Evolutionary conservation across 2,888 invertebrate species (phyloP).

Genomic region (Protodeltote pygarga): DNA sequence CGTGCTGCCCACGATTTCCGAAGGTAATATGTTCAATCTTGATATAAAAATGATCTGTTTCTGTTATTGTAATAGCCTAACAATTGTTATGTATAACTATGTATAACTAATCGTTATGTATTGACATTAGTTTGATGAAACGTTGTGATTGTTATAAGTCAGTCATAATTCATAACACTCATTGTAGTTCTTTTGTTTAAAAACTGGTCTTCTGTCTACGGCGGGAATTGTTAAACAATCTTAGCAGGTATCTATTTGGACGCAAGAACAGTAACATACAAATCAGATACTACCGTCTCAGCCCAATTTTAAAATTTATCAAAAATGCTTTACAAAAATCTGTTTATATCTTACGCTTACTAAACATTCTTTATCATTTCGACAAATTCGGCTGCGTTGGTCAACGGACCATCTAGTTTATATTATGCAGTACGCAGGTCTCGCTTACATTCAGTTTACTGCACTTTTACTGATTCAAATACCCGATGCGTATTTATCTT

Average conservation of each 20-base stretch:
- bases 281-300: no score
- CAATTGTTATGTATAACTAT: no score
- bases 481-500: slow-evolving; percentile 58
- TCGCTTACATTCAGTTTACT: slow-evolving; percentile 46
- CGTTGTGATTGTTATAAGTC: slow-evolving; percentile 28
- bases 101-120: slow-evolving; percentile 24
- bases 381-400: no score
- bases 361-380: no score
- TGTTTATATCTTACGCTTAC: no score
- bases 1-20: slow-evolving; percentile 84
- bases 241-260: slow-evolving; percentile 15
- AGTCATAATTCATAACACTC: slow-evolving; percentile 41
- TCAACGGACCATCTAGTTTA: no score
- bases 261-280: slow-evolving; percentile 5
- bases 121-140: slow-evolving; percentile 23
- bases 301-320: no score
- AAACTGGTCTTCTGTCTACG: slow-evolving; percentile 26
- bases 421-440: slow-evolving; percentile 10
- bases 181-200: slow-evolving; percentile 51
- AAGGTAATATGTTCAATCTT: slow-evolving; percentile 69
- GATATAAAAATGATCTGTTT: slow-evolving; percentile 5
- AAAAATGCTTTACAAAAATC: no score
- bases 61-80: slow-evolving; percentile 19
- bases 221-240: slow-evolving; percentile 37
- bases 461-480: slow-evolving; percentile 68